Conservation (phyloP, 2,888 invertebrate genomes). For the Panopea generosa region DNA sequence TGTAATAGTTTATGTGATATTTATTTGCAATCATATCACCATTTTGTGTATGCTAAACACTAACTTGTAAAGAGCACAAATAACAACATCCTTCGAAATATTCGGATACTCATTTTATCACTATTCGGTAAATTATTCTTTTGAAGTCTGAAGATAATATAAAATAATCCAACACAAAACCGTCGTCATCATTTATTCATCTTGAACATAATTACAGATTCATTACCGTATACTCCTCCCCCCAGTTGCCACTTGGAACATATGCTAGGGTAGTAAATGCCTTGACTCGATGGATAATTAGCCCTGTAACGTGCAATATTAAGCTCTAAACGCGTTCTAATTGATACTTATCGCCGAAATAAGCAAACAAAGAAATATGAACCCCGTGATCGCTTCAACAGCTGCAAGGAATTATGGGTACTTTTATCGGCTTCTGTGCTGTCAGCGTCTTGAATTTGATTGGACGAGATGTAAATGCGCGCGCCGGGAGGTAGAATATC, state of each 20-base stretch:
- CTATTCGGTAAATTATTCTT: constrained; percentile 25
- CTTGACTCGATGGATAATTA: constrained; percentile 48
- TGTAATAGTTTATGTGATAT: no score
- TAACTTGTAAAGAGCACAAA: no score
- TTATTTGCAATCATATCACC: no score
- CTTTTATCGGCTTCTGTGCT: constrained; percentile 55
- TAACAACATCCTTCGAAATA: neutral
- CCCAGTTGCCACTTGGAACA: constrained; percentile 53
- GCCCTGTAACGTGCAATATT: constrained; percentile 62
- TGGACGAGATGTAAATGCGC: constrained; percentile 47
- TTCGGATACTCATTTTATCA: constrained; percentile 26
- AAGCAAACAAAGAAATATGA: constrained; percentile 67
- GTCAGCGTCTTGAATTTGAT: constrained; percentile 51
- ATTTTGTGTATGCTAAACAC: no score
- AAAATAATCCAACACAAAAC: constrained; percentile 34
- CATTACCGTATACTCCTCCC: constrained; percentile 54
- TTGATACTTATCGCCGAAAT: constrained; percentile 59
- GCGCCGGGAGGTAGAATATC: constrained; percentile 28
- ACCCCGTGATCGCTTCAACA: constrained; percentile 56
- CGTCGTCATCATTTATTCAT: constrained; percentile 54
- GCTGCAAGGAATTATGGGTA: constrained; percentile 65
- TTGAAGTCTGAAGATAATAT: constrained; percentile 45
- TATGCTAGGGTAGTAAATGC: constrained; percentile 58
- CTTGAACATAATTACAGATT: constrained; percentile 49
- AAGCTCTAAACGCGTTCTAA: constrained; percentile 58